These are phyloP conservation scores for Mico argentatus DNA, from an alignment of 2,797 vertebrate species.

Conservation along the genomic window DNA sequence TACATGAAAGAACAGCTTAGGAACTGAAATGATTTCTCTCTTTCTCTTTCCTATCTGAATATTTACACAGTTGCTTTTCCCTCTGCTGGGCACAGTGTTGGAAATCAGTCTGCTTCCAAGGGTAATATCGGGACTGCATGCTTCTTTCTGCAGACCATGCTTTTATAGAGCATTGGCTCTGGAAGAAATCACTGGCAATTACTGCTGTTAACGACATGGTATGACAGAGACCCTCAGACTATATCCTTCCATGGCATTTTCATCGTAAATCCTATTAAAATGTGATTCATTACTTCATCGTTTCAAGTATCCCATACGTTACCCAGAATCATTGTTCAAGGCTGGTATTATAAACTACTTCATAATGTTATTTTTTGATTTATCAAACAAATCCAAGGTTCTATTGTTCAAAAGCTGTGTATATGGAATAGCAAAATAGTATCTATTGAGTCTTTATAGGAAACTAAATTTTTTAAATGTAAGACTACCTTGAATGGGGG, in stretches of 20 bases:
- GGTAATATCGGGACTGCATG: constrained; percentile 44
- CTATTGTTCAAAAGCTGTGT: neutral
- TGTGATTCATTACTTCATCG: constrained; percentile 72
- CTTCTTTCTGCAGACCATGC: constrained; percentile 64
- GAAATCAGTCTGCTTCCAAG: constrained; percentile 67
- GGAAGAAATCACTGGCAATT: constrained; percentile 71
- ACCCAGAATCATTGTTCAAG: constrained; percentile 36
- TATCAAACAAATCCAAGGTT: constrained; percentile 49
- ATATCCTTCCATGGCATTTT: constrained; percentile 72
- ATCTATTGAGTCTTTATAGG: neutral
- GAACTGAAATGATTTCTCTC: constrained; percentile 30
- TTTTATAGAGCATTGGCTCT: constrained; percentile 53
- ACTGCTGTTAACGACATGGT: constrained; percentile 61
- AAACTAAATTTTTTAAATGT: neutral
- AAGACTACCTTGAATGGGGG: neutral
- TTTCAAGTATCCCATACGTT: constrained; percentile 44
- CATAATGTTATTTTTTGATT: constrained; percentile 45
- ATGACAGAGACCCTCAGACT: constrained; percentile 61
- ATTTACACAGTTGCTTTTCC: constrained; percentile 62
- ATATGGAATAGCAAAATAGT: constrained; percentile 47
- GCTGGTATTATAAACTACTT: constrained; percentile 34
- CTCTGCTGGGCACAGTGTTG: constrained; percentile 50
- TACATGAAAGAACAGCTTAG: neutral
- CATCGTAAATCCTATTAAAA: constrained; percentile 77
- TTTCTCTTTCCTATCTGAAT: constrained; percentile 72